Base-by-base conservation (phyloP, 2,113 vertebrate genomes). In the Nipponia nippon region DNA sequence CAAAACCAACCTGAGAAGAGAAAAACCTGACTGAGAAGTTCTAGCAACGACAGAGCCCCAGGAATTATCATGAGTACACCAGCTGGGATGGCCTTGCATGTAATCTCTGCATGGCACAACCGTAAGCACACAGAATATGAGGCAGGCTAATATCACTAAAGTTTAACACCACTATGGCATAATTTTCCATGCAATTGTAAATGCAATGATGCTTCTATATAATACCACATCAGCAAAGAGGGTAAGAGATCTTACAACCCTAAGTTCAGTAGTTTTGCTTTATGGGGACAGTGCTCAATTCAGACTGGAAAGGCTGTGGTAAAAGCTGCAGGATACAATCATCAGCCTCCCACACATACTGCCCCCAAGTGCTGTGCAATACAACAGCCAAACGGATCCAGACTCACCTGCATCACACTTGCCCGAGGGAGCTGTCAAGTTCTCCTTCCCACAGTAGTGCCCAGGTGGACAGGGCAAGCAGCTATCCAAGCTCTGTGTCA, bases 401-500 rank as follows among this genome's bases (percentile, higher is more conserved):
- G 73, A 95, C 98, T 96, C 85, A 99, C 99, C 99, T 69, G 99
- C 98, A 71, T 99, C 99, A 91, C 99, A 99, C 83, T 97, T 98
- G 58, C 99, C 99, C 1, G 99, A 99, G 67, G 98, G 96, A 34
- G 96, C 90, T 7, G 98, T 99, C 92, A 99, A 97, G 75, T 98
- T 98, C 96, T 99, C 99, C 93, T 98, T 98, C 59, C 99, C 98
- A 27, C 99, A 99, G 98, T 98, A 99, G 97, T 99, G 98, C 49
- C 99, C 99, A 12, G 99, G 98, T 1, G 98, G 99, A 87, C 99
- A 99, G 49, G 99, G 99, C 87, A 99, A 97, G 97, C 99, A 99
- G 97, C 99, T 99, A 83, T 99, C 99, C 97, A 99, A 89, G 94
- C 99, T 99, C 91, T 99, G 99, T 50, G 98, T 98, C 98, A 98